Percentiles rank a stretch among this genome's conserved stretches.
Conservation (phyloP, 1,140 invertebrate species). For the Danaus melanippus region DNA sequence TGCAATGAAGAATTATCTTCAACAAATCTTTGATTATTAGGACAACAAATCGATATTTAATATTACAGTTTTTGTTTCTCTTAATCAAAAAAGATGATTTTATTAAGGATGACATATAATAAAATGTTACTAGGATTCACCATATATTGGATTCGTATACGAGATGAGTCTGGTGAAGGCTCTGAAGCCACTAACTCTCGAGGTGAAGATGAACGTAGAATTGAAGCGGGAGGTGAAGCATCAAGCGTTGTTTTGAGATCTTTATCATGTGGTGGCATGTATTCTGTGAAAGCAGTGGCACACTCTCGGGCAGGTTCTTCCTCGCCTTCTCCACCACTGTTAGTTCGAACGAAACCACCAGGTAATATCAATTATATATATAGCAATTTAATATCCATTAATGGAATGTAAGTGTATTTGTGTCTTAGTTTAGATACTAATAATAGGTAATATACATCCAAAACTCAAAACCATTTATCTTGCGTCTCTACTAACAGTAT, state of each 20-base stretch:
- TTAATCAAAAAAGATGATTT: constrained; percentile 1
- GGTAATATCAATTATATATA: too few species aligned
- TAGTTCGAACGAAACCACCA: constrained; percentile 60
- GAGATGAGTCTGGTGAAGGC: constrained; percentile 46
- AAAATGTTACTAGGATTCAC: constrained; percentile 40
- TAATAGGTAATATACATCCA: background rate
- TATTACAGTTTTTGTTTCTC: background rate
- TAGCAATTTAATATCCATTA: constrained; percentile 6
- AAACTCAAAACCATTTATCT: background rate
- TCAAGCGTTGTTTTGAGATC: constrained; percentile 38
- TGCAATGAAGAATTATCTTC: too few species aligned
- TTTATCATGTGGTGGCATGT: constrained; percentile 55
- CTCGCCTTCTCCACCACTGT: constrained; percentile 41
- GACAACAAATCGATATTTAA: too few species aligned
- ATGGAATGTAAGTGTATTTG: background rate
- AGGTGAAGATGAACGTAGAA: constrained; percentile 48
- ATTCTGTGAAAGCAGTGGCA: constrained; percentile 54
- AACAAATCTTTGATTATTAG: too few species aligned
- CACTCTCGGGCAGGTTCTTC: constrained; percentile 56
- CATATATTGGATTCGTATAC: constrained; percentile 54
- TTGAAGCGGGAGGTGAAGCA: constrained; percentile 54
- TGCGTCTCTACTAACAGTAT: background rate
- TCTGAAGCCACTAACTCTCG: constrained; percentile 35
- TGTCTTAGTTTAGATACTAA: background rate
- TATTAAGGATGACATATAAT: too few species aligned